Percentiles rank a stretch among this genome's conserved stretches.
These are phyloP conservation scores for Thunnus albacares DNA, from an alignment of 2,797 vertebrate species.

Conservation along the genomic window DNA sequence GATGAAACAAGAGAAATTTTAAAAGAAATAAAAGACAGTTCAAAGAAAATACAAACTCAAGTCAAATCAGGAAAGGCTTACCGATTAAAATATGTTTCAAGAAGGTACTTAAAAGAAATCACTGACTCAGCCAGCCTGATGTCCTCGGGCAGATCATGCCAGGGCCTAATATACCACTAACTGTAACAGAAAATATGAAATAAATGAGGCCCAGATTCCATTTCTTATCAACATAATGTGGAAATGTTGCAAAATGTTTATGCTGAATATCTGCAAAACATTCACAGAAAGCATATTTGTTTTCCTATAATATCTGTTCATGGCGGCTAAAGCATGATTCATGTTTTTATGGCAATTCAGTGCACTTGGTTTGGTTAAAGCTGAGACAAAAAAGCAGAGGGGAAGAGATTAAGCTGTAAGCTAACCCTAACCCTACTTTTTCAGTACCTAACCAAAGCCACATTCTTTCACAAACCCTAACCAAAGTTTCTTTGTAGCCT, in stretches of 20 bases:
- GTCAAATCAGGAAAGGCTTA: background rate
- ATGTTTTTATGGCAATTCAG: slow-evolving; percentile 2
- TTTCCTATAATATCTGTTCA: background rate
- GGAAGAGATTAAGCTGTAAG: background rate
- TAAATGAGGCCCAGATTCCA: background rate
- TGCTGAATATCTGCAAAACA: background rate
- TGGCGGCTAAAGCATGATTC: background rate
- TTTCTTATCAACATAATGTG: background rate
- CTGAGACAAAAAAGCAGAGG: background rate
- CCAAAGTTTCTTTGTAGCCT: background rate
- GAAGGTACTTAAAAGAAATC: background rate
- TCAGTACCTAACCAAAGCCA: background rate
- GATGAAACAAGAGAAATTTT: no score
- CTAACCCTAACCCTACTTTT: background rate
- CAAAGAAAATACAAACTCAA: no score
- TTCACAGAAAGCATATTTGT: background rate
- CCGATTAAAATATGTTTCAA: background rate
- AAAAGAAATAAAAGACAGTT: no score
- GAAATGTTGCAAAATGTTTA: background rate
- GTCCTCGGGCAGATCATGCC: no score
- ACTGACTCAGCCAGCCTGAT: background rate
- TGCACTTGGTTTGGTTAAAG: background rate
- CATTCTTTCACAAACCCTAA: background rate
- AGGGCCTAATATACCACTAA: background rate
- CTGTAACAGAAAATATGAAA: background rate